Base-by-base conservation (phyloP, 2,113 vertebrate genomes). In the Eretmochelys imbricata region DNA sequence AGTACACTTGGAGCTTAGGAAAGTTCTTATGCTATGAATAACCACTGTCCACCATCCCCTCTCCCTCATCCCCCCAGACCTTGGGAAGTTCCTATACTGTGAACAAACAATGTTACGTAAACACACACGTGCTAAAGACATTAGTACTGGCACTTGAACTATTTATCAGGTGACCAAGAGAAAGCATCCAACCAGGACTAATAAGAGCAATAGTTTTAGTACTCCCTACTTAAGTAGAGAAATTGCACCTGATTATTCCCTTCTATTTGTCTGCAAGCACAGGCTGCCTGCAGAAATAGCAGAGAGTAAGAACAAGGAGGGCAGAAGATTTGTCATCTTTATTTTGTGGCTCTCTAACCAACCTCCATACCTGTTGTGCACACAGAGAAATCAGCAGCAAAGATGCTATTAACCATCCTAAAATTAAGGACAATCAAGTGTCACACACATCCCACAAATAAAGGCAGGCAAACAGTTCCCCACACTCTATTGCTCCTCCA, bases 311-410 rank as follows among this genome's bases (percentile, higher is more conserved):
- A 85, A 88, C 8, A 7, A 20, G 10, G 2, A 3, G 2, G 2
- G 13, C 55, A 88, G 69, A 19, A 88, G 27, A 42, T 17, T 59
- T 8, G 35, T 1, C 11, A 46, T 29, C 1, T 35, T n/a, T 29
- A 19, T 12, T 82, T 31, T 6, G 10, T 46, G 10, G 25, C 5
- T 2, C 46, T 1, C 5, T 49, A 53, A 8, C 42, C 20, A 38
- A n/a, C 10, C 0, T 1, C 10, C 9, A 0, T 8, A 50, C 49
- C 57, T 11, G 19, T 54, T 53, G 16, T 5, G 55, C 62, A 38
- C 1, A 0, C 50, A 4, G 27, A 1, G 38, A 62, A 25, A 78
- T 78, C 12, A 27, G 46, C 12, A 78, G 22, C 72, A 46, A 38
- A 76, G 3, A 76, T 76, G 72, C 75, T 16, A 27, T 42, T 48